Base-by-base conservation (phyloP, 2,888 invertebrate species). In the Melanotus villosus region DNA sequence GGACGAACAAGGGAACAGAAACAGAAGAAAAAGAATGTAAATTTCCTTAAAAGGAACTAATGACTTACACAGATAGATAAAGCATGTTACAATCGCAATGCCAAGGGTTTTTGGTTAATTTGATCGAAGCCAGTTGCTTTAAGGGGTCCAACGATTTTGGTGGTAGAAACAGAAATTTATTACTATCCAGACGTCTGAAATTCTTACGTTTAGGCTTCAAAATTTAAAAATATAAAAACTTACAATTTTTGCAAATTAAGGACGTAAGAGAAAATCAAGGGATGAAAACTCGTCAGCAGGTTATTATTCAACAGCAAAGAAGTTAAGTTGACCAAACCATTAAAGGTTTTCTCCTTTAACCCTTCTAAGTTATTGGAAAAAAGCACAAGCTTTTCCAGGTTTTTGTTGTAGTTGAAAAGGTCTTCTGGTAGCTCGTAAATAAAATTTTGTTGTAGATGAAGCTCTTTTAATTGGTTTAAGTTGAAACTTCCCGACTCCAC, bases 41-140 rank as follows among this genome's bases (percentile, higher is more conserved):
- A 26, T 3, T 7, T 26, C 26, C 7, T 26, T 3, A 26, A 5
- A 26, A 26, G 3, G 26, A 26, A 5, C 7, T 26, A 26, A 3
- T 26, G 26, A 86, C 89, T 88, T 85, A 93, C 90, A 88, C 87
- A 1, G 93, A 90, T 69, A 93, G 87, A 80, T 93, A 93, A 1
- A 91, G 85, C 30, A 91, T 89, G 74, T 90, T 89, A 79, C 94
- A 93, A 80, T 93, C 93, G 77, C 94, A 94, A 78, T 93, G 91
- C 93, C 93, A 93, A 0, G 93, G 92, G 82, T 94, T 94, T 75
- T 91, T 90, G 0, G 91, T 90, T 30, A 94, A 83, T 78, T 92
- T 92, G 7, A 93, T 88, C 52, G 91, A 89, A 4, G 89, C 87
- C 54, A 94, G 84, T 70, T 89, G 87, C 0, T 88, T 86, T 75